These are phyloP conservation scores for Habrosyne pyritoides DNA, from an alignment of 2,888 invertebrate genomes.

Conservation along the genomic window DNA sequence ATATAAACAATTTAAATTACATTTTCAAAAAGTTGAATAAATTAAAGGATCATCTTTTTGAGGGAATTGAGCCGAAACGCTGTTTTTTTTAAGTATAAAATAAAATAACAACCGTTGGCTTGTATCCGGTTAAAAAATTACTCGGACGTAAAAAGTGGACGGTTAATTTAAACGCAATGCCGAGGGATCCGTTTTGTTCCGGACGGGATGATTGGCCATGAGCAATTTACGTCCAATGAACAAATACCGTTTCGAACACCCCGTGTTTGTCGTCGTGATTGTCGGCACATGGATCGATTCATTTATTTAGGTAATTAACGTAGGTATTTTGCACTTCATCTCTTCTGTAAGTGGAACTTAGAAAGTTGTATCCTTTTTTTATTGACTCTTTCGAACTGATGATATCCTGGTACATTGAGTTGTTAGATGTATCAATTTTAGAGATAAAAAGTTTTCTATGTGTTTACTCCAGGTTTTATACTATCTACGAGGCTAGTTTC, in stretches of 20 bases:
- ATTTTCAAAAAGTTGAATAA: constrained; percentile 2
- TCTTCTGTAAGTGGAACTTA: too few species aligned
- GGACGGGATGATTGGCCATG: constrained; percentile 30
- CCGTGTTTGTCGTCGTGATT: background rate
- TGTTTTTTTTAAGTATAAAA: constrained; percentile 32
- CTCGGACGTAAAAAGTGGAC: constrained; percentile 32
- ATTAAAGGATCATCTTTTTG: constrained; percentile 2
- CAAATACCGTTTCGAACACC: constrained; percentile 2
- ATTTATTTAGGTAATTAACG: background rate
- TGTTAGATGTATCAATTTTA: too few species aligned
- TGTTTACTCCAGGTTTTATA: too few species aligned
- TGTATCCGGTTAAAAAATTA: constrained; percentile 22
- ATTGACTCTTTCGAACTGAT: too few species aligned
- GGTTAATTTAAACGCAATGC: constrained; percentile 36
- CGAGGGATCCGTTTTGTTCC: constrained; percentile 30
- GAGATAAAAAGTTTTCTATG: too few species aligned
- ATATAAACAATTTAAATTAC: background rate
- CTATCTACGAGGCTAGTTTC: too few species aligned
- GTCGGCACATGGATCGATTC: background rate
- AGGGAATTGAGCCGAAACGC: background rate
- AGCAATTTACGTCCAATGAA: constrained; percentile 17
- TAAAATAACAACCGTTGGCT: constrained; percentile 25
- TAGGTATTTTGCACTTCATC: too few species aligned
- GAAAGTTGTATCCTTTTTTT: too few species aligned
- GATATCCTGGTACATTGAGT: too few species aligned